Evolutionary conservation across 2,113 vertebrate genomes (phyloP).

Genomic region (Scomber japonicus): DNA sequence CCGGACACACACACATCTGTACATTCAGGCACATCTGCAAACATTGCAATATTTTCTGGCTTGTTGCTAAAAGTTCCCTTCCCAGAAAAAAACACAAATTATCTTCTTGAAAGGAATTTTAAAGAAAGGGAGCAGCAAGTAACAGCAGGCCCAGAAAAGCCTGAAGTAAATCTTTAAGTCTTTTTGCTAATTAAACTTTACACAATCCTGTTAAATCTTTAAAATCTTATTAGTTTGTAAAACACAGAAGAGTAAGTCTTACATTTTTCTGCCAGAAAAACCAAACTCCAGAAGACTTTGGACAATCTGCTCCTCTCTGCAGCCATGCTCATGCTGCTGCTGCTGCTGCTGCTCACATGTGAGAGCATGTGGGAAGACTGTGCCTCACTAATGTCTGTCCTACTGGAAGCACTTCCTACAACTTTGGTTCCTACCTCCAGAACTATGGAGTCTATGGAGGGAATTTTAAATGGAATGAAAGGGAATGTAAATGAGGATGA

Average conservation of each 20-base stretch:
- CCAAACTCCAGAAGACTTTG: neutral
- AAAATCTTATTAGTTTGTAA: neutral
- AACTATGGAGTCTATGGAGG: neutral
- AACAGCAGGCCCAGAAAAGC: slow-evolving; percentile 1
- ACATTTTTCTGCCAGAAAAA: slow-evolving; percentile 37
- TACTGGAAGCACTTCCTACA: slow-evolving; percentile 36
- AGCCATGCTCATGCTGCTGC: slow-evolving; percentile 62
- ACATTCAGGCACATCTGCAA: neutral
- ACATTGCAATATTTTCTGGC: neutral
- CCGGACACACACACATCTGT: slow-evolving; percentile 70
- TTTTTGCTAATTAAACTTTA: neutral
- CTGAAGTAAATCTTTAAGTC: neutral
- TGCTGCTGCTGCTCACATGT: slow-evolving; percentile 33
- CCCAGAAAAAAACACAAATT: neutral
- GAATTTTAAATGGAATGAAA: neutral
- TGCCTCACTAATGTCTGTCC: slow-evolving; percentile 39
- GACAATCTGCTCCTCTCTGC: neutral
- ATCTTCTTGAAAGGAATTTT: neutral
- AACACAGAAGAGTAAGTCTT: slow-evolving; percentile 1
- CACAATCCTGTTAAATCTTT: neutral
- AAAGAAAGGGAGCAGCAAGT: neutral
- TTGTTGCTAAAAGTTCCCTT: neutral
- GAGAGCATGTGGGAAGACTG: slow-evolving; percentile 7
- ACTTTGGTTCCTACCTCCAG: slow-evolving; percentile 68
- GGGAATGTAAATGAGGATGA: neutral